A percentile compares a stretch with the other conserved stretches of the same genome.
Evolutionary conservation across 2,113 vertebrate genomes (phyloP).

Genomic region (Pseudonaja textilis): DNA sequence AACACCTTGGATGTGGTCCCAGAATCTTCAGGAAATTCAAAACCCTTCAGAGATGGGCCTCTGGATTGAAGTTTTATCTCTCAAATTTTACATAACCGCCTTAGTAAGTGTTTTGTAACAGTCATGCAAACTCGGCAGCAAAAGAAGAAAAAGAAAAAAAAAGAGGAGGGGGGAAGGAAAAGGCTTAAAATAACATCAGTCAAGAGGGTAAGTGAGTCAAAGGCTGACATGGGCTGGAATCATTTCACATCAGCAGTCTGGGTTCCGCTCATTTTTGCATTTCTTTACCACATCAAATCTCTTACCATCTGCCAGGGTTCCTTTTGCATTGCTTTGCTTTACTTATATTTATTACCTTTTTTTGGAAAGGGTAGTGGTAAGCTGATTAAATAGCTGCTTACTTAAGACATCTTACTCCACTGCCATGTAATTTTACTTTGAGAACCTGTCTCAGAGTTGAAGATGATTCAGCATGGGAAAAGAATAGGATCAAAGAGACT

Average conservation of each 20-base stretch:
- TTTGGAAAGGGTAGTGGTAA: background rate
- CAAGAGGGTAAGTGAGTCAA: constrained; percentile 52
- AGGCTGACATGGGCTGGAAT: constrained; percentile 43
- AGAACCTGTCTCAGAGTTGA: background rate
- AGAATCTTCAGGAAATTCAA: constrained; percentile 54
- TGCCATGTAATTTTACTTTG: constrained; percentile 5
- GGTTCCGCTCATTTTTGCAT: constrained; percentile 32
- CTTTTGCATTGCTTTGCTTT: background rate
- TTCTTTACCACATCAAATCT: constrained; percentile 35
- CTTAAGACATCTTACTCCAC: constrained; percentile 15
- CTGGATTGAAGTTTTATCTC: constrained; percentile 56
- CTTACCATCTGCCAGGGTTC: accelerated
- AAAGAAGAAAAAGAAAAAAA: background rate
- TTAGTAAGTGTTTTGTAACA: constrained; percentile 60
- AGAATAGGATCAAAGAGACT: background rate
- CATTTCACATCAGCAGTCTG: background rate
- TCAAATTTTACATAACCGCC: constrained; percentile 52
- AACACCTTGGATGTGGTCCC: constrained; percentile 54
- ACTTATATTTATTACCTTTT: accelerated
- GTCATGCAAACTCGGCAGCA: constrained; percentile 61
- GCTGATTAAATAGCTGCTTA: background rate
- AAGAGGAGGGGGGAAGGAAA: background rate
- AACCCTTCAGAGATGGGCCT: constrained; percentile 44
- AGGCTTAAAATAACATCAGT: constrained; percentile 45
- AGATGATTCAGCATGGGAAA: constrained; percentile 16